Conservation (phyloP, 2,888 invertebrate genomes). For the Temnothorax rugatulus region DNA sequence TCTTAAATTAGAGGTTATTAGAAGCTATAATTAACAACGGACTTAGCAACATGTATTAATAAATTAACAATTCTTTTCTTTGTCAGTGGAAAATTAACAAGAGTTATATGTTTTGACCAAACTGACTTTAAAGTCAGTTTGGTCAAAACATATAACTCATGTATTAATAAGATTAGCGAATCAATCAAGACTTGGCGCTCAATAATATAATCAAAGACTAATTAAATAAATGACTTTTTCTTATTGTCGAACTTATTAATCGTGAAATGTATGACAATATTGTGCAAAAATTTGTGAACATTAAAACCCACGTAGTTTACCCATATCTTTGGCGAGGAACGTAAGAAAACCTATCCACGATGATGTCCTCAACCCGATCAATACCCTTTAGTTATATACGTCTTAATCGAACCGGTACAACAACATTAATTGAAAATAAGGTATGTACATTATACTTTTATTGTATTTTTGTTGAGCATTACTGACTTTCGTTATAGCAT, state of each 20-base stretch:
- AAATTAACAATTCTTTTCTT: no score
- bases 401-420: not conserved
- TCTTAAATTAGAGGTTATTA: no score
- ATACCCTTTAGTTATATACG: not conserved
- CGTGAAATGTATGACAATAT: not conserved
- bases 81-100: no score
- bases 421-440: not conserved
- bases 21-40: no score
- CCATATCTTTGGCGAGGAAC: no score
- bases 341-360: not conserved
- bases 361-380: not conserved
- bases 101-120: no score
- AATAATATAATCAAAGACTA: no score
- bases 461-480: not conserved
- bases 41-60: no score
- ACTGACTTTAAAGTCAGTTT: no score
- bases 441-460: not conserved
- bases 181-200: no score
- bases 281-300: not conserved
- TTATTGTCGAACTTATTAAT: not conserved
- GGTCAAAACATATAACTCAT: no score
- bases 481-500: not conserved
- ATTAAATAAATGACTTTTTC: not conserved
- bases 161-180: no score
- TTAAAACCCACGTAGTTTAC: not conserved